Base-by-base conservation (phyloP, 30 jellyfish, hydroid and myxozoan genomes). In the Haliclystus octoradiatus region DNA sequence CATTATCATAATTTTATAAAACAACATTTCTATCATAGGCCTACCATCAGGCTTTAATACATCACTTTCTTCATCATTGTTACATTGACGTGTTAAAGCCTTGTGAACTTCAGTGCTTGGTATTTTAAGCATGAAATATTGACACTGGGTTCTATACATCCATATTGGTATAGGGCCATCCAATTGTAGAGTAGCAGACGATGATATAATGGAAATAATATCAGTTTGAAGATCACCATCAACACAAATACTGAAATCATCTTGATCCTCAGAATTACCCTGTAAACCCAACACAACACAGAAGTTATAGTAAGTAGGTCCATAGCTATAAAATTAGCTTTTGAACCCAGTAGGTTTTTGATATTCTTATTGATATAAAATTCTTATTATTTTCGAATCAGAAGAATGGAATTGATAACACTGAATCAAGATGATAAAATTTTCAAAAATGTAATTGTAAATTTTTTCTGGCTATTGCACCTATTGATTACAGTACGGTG, bases 81-180 rank as follows among this genome's bases (percentile, higher is more conserved):
- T n/a, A n/a, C n/a, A n/a, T n/a, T n/a, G n/a, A n/a, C n/a, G n/a
- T n/a, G 9, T 9, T 19, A 40, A 40, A 40, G 9, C 57, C 19
- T 40, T 40, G 14, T 5, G 19, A 40, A 40, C 14, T 40, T 40
- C 14, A 40, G 9, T 40, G 19, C 14, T 19, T 40, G 57, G 57
- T 5, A 40, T 19, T 19, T 40, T 40, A 9, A 40, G 19, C 57
- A 19, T 40, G 57, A 65, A 89, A 78, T 69, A 89, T 32, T 81
- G 76, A 49, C 76, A 91, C 50, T 67, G 64, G n/a, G 71, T 63
- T 50, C 75, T 79, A 49, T 76, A 69, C 81, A 89, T 71, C 98
- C 98, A 89, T 2, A 89, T 82, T 50, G 53, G 26, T 24, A 40
- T 67, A 0, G 98, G 98, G 0, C 98, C 98, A 51, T 89, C 98